Evolutionary conservation across 2,113 vertebrate genomes (phyloP).

Genomic region (Capreolus pygargus): DNA sequence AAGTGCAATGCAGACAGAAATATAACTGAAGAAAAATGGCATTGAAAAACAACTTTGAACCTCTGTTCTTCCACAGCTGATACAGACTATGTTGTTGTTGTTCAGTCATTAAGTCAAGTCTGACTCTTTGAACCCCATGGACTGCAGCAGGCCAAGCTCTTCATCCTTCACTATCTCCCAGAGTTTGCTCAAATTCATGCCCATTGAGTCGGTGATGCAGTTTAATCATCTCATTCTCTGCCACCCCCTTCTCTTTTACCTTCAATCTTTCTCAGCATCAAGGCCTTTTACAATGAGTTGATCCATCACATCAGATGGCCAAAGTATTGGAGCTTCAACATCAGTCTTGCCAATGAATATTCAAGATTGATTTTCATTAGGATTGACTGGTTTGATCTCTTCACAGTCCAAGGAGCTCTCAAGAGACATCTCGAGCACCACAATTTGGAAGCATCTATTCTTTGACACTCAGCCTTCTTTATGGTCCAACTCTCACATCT

Average conservation of each 20-base stretch:
- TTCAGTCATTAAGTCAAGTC: background rate
- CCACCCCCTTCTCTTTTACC: background rate
- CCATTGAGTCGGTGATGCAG: background rate
- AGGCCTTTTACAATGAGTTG: background rate
- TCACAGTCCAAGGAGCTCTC: background rate
- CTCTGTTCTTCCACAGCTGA: background rate
- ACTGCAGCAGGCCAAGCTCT: background rate
- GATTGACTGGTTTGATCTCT: background rate
- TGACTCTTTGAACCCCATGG: background rate
- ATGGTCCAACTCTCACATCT: background rate
- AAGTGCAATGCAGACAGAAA: background rate
- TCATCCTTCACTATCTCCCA: background rate
- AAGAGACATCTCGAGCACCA: background rate
- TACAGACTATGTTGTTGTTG: background rate
- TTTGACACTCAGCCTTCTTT: background rate
- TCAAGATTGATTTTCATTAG: background rate
- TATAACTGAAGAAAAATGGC: background rate
- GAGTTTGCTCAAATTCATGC: background rate
- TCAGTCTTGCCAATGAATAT: background rate
- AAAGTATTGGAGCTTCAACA: background rate
- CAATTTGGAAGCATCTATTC: background rate
- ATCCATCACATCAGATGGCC: background rate
- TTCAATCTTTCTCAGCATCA: background rate
- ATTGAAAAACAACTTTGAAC: background rate
- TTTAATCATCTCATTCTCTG: background rate